These are phyloP conservation scores for Tetranychus piercei DNA, from an alignment of 2,888 invertebrate genomes.

Conservation along the genomic window DNA sequence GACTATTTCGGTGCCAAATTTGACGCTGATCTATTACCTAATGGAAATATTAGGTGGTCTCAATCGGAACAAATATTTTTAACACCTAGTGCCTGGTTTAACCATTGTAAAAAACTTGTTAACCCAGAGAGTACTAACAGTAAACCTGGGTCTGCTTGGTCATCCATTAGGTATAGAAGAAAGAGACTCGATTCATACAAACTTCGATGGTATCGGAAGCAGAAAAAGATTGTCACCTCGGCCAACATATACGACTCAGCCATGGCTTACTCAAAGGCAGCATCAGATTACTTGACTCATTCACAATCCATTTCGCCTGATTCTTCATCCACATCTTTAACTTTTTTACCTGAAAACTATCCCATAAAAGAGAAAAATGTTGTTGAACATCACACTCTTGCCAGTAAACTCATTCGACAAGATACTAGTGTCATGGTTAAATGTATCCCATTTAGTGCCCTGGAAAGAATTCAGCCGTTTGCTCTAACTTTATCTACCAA, in stretches of 20 bases:
- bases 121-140: constrained; percentile 41
- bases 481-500: constrained; percentile 59
- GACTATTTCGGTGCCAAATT: constrained; percentile 80
- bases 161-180: constrained; percentile 54
- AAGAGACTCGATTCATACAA: constrained; percentile 73
- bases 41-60: constrained; percentile 74
- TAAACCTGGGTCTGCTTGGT: constrained; percentile 83
- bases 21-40: constrained; percentile 60
- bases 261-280: background rate
- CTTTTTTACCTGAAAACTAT: background rate
- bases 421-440: constrained; percentile 75
- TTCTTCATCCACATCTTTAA: background rate
- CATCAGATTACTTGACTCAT: background rate
- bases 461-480: constrained; percentile 82
- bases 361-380: constrained; percentile 14
- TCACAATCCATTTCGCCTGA: background rate
- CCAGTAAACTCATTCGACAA: constrained; percentile 25
- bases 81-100: constrained; percentile 80
- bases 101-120: constrained; percentile 71
- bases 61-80: constrained; percentile 49
- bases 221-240: constrained; percentile 23
- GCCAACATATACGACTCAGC: background rate
- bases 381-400: constrained; percentile 16
- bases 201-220: constrained; percentile 56
- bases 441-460: constrained; percentile 63